Conservation (phyloP, 2,797 vertebrate genomes). For the Clarias pachynema region DNA sequence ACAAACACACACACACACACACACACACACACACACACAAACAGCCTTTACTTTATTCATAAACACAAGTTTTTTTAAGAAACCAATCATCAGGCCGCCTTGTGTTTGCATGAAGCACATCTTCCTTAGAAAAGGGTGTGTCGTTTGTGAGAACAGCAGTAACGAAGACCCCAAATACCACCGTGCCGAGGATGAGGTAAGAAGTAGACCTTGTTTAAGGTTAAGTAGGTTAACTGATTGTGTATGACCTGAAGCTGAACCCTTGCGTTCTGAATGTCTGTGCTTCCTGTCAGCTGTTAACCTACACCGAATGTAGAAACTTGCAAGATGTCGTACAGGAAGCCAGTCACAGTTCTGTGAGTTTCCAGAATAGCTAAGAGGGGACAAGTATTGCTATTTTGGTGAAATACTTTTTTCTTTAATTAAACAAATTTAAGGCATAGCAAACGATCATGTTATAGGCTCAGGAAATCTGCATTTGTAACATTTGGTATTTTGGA, state of each 20-base stretch:
- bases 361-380: conserved; percentile 1
- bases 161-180: not conserved
- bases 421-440: not conserved
- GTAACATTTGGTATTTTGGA: not conserved
- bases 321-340: not conserved
- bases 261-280: conserved; percentile 2
- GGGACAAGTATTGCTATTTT: not conserved
- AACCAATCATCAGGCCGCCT: not conserved
- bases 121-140: not conserved
- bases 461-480: not conserved
- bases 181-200: not conserved
- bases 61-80: not conserved
- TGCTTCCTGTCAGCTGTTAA: conserved; percentile 20
- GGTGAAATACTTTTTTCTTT: not conserved
- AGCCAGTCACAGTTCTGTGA: not conserved
- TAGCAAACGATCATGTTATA: not conserved
- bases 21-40: not conserved
- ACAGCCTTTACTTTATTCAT: not conserved
- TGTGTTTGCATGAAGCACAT: not conserved
- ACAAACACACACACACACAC: no score
- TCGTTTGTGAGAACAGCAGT: not conserved
- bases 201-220: conserved; percentile 1
- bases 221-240: not conserved
- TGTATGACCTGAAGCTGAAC: conserved; percentile 37
- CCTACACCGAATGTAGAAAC: conserved; percentile 31